Percentiles rank a stretch among this genome's conserved stretches.
These are phyloP conservation scores for Scaptomyza reducta DNA, from an alignment of 2,888 invertebrate genomes.

Conservation along the genomic window DNA sequence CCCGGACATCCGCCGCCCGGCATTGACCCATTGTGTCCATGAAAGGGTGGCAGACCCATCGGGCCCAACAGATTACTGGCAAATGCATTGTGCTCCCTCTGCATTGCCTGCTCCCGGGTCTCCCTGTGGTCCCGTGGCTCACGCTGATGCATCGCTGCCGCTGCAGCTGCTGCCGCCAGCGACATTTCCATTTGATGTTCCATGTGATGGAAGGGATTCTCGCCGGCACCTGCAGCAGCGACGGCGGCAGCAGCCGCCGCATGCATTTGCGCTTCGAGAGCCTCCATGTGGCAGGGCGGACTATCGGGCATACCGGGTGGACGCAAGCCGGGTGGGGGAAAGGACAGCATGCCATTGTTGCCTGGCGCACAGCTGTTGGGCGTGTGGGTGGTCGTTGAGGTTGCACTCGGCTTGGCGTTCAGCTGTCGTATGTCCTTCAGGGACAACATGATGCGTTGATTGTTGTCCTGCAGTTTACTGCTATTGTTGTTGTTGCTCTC, in stretches of 20 bases:
- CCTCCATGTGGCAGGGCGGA: slow-evolving; percentile 82
- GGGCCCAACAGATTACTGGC: slow-evolving; percentile 82
- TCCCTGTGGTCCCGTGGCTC: slow-evolving; percentile 75
- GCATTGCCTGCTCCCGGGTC: slow-evolving; percentile 72
- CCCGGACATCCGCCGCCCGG: slow-evolving; percentile 59
- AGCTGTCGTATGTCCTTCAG: slow-evolving; percentile 84
- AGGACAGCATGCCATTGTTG: slow-evolving; percentile 68
- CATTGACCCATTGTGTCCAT: slow-evolving; percentile 54
- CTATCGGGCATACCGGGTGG: slow-evolving; percentile 71
- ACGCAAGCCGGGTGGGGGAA: slow-evolving; percentile 77
- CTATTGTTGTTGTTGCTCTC: slow-evolving; percentile 81
- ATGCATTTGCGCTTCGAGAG: slow-evolving; percentile 82
- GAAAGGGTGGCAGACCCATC: slow-evolving; percentile 80
- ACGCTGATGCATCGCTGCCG: slow-evolving; percentile 82
- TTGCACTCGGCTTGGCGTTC: slow-evolving; percentile 81
- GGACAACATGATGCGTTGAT: slow-evolving; percentile 83
- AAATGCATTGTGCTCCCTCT: slow-evolving; percentile 82
- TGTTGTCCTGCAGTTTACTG: slow-evolving; percentile 82
- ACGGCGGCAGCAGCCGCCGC: slow-evolving; percentile 82
- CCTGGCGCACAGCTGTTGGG: slow-evolving; percentile 53
- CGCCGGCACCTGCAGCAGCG: slow-evolving; percentile 77
- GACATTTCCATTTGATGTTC: slow-evolving; percentile 84
- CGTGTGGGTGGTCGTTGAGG: slow-evolving; percentile 69
- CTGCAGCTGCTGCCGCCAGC: slow-evolving; percentile 83
- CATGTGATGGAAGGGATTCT: slow-evolving; percentile 83